Base-by-base conservation (phyloP, 2,797 vertebrate species). In the Octomys mimax region DNA sequence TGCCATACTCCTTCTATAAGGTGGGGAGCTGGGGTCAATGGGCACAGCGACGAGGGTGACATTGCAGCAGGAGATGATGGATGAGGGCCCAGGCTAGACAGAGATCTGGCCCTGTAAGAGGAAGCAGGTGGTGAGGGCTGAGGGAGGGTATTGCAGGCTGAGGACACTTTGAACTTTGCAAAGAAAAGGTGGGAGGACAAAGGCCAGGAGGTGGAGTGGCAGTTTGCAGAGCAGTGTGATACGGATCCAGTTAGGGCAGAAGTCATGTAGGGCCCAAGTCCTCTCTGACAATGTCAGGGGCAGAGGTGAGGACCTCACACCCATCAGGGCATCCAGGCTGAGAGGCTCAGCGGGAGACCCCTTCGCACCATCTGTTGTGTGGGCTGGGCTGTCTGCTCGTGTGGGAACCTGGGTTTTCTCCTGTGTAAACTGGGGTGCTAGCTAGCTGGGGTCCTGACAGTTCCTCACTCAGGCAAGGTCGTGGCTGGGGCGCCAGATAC, bases 21-120 rank as follows among this genome's bases (percentile, higher is more conserved):
- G 98, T 98, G 97, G 97, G 88, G 59, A 21, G 49, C 49, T 8
- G 36, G 22, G 5, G 6, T 59, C 6, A n/a, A 24, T 2, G 9
- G 16, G 11, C 22, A 80, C 54, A 14, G 68, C 11, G 62, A 31
- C 0, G 1, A 26, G n/a, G 4, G 75, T 14, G 66, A 49, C 1
- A 57, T 75, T 9, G 13, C 4, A 9, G 24, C 21, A 26, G 19
- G 3, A 21, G 18, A 46, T 59, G 21, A 21, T 12, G 12, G 61
- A 22, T 21, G 66, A 49, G 59, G 6, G 14, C 57, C 10, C 66
- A 19, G 49, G 28, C 28, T 2, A 0, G 14, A 31, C 8, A 9
- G 26, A 36, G 3, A 22, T 9, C 26, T 0, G 62, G 59, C 18
- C 7, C 1, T 39, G 57, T 2, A 73, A 16, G 0, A 52, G 62